Base-by-base conservation (phyloP, 1,140 invertebrate species). In the Drosophila watanabei region DNA sequence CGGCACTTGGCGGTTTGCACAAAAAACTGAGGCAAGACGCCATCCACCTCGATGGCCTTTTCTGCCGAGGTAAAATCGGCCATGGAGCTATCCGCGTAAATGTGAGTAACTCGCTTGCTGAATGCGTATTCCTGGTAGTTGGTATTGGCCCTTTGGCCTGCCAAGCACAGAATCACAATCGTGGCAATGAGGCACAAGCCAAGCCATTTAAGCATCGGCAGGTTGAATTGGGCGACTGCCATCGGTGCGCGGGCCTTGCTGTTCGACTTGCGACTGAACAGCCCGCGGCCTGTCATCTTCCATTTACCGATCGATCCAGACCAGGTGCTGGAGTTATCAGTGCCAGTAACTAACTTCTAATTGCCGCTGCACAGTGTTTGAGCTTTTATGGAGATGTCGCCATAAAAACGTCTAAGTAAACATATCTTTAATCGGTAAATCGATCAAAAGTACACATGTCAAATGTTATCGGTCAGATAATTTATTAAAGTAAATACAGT, bases 1-100 rank as follows among this genome's bases (percentile, higher is more conserved):
- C 69, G 73, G 33, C 86, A 90, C 37, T 75, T 54, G 5, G 48
- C 7, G 16, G 37, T 76, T 2, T 86, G 9, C 16, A 89, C 85
- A 62, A 59, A 89, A 37, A 66, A 89, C 9, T 28, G n/a, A 0
- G 43, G 79, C 14, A 28, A 2, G 0, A 11, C 1, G 4, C 8
- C 24, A 1, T 35, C 39, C n/a, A 9, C n/a, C 2, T 16, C 35
- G 9, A n/a, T 6, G 4, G 24, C 52, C 2, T 39, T 5, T 0
- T 39, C 24, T 0, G 10, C 16, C 4, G 39, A 32, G 10, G 2
- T 8, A 0, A 4, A 4, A 9, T 33, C 28, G 3, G 11, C 4
- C 3, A n/a, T 16, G 16, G 6, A 24, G 43, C 10, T 46, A 7
- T 16, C 13, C 0, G 10, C 37, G 30, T 13, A 37, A 0, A 9